Evolutionary conservation across 2,113 vertebrate genomes (phyloP).

Genomic region (Litocranius walleri): DNA sequence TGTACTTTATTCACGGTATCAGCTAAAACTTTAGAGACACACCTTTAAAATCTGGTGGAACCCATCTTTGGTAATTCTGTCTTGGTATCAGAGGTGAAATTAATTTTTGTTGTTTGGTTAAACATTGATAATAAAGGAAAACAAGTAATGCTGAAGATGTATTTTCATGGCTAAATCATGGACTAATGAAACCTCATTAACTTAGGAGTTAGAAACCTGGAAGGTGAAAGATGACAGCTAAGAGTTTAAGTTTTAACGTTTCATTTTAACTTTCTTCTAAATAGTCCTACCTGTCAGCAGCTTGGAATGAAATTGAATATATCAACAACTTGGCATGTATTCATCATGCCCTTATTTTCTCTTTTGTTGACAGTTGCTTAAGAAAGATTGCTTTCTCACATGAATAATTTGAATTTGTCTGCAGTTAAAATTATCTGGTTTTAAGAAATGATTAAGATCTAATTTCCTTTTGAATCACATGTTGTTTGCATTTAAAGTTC

Average conservation of each 20-base stretch:
- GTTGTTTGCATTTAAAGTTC: slow-evolving; percentile 37
- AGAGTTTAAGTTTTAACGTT: neutral
- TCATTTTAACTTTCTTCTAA: neutral
- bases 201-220: neutral
- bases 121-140: neutral
- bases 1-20: neutral
- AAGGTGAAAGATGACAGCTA: neutral
- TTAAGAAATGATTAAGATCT: neutral
- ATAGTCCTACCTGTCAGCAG: neutral
- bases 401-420: neutral
- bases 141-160: neutral
- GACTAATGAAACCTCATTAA: neutral
- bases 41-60: slow-evolving; percentile 31
- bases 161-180: neutral
- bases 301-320: neutral
- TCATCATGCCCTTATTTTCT: neutral
- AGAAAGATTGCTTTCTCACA: neutral
- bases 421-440: slow-evolving; percentile 23
- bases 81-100: neutral
- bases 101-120: slow-evolving; percentile 34
- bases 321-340: neutral
- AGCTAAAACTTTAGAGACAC: neutral
- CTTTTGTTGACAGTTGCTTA: neutral
- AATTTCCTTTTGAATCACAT: neutral
- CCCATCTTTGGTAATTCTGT: slow-evolving; percentile 5